A percentile compares a stretch with the other conserved stretches of the same genome.
Conservation (phyloP, 2,888 invertebrate species). For the Leucania comma region DNA sequence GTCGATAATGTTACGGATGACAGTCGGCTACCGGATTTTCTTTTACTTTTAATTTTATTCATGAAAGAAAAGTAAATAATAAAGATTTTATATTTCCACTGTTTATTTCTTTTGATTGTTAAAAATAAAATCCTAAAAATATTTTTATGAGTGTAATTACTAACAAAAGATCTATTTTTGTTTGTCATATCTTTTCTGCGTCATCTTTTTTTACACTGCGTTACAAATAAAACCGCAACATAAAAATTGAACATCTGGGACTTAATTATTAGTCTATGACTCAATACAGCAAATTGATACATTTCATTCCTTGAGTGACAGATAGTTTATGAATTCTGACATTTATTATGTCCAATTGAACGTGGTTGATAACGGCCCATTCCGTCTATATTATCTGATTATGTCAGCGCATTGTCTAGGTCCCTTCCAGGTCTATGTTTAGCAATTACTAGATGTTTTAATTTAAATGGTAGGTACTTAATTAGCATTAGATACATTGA, state of each 20-base stretch:
- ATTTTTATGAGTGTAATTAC: not conserved
- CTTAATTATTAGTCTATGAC: constrained; percentile 19
- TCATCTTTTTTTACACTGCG: not conserved
- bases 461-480: too few relatives aligned
- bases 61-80: constrained; percentile 16
- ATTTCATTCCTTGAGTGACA: constrained; percentile 7
- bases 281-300: constrained; percentile 6
- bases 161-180: constrained; percentile 1
- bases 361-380: too few relatives aligned
- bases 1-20: constrained; percentile 72
- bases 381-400: too few relatives aligned
- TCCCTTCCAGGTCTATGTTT: too few relatives aligned
- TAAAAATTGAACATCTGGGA: constrained; percentile 8
- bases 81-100: not conserved
- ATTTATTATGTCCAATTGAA: constrained; percentile 1
- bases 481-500: too few relatives aligned
- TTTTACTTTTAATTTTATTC: constrained; percentile 6
- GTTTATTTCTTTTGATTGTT: not conserved
- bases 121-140: not conserved
- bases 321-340: constrained; percentile 23
- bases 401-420: too few relatives aligned
- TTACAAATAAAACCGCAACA: not conserved
- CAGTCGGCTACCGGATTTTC: constrained; percentile 74
- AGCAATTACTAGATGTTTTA: too few relatives aligned
- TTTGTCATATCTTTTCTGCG: not conserved